Percentiles rank a stretch among this genome's conserved stretches.
Evolutionary conservation across 2,888 invertebrate genomes (phyloP).

Genomic region (Cosmorhoe ocellata): DNA sequence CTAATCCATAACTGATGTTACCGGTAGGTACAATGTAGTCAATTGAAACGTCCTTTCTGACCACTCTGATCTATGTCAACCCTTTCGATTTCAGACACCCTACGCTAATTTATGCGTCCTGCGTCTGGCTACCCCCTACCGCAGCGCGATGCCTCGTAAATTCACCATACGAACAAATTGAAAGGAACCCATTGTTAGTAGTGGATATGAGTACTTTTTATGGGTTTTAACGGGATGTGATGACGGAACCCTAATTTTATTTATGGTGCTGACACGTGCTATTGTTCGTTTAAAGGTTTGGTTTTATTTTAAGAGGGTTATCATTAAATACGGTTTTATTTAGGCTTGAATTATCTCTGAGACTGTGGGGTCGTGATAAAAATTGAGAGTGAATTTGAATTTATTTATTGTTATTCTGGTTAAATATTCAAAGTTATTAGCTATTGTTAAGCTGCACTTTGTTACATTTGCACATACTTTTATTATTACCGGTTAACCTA

Average conservation of each 20-base stretch:
- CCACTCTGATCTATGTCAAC: constrained; percentile 45
- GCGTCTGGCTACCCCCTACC: constrained; percentile 55
- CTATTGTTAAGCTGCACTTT: no score
- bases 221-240: constrained; percentile 49
- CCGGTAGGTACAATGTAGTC: not conserved
- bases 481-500: no score
- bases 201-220: constrained; percentile 49
- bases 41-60: constrained; percentile 27
- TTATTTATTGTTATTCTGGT: no score
- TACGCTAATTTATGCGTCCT: constrained; percentile 69
- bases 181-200: constrained; percentile 50
- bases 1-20: no score
- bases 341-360: constrained; percentile 16
- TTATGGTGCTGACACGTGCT: constrained; percentile 68
- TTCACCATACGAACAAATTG: constrained; percentile 64
- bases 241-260: constrained; percentile 69
- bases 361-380: constrained; percentile 5
- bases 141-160: constrained; percentile 49
- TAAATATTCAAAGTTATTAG: not conserved
- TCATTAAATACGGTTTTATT: constrained; percentile 18
- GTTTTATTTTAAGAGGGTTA: constrained; percentile 34
- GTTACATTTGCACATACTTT: no score
- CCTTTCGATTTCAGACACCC: constrained; percentile 55
- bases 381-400: constrained; percentile 1
- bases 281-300: constrained; percentile 40